Evolutionary conservation across 2,797 vertebrate species (phyloP).

Genomic region (Perodicticus potto): DNA sequence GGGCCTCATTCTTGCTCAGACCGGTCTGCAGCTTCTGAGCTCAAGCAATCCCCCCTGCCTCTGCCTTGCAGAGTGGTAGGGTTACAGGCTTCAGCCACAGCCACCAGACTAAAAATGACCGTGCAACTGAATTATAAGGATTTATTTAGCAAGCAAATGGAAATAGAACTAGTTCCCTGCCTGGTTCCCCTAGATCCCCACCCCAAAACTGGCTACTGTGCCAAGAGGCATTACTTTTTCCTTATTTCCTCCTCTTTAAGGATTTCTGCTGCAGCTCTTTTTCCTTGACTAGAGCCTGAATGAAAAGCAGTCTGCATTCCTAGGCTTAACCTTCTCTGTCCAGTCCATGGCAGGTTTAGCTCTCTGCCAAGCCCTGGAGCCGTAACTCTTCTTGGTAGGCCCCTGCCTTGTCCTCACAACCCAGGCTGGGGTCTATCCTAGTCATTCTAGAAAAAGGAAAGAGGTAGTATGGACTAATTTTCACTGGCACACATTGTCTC

Average conservation of each 20-base stretch:
- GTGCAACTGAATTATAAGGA: conserved; percentile 13
- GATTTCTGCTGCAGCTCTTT: conserved; percentile 26
- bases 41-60: too few species aligned
- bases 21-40: too few species aligned
- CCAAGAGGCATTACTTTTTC: background rate
- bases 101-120: background rate
- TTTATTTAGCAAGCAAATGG: conserved; percentile 55
- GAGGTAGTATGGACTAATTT: background rate
- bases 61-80: too few species aligned
- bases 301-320: background rate
- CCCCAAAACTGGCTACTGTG: background rate
- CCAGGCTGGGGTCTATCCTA: background rate
- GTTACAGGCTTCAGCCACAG: too few species aligned
- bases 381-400: background rate
- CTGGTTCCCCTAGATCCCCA: background rate
- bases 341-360: background rate
- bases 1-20: too few species aligned
- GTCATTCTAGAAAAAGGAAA: background rate
- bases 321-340: background rate
- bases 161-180: background rate
- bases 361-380: background rate
- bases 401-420: background rate
- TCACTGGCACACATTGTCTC: background rate
- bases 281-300: conserved; percentile 17
- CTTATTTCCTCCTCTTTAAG: background rate